Evolutionary conservation across 2,797 vertebrate genomes (phyloP), one percentile per base, ranked within the genome.

Genomic region (Melanotaenia pygmaea): DNA sequence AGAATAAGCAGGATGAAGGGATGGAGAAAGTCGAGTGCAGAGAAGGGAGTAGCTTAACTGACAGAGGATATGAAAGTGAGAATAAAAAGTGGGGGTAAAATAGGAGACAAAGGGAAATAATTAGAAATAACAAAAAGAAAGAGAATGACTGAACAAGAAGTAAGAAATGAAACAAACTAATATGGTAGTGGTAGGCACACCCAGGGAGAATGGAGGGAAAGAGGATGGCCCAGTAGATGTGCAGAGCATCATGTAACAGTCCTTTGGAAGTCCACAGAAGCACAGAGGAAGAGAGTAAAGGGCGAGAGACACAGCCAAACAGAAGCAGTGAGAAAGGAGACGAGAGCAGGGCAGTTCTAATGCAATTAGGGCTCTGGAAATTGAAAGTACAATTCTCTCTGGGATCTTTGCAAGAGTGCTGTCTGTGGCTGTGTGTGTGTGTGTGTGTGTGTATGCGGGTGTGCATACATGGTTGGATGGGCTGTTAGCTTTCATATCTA

Each of bases 321-420:
- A 34, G 63, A 64, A 58, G 8, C 1, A 18, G 77, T 65, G 74
- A 79, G 76, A 70, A 76, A 71, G 74, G 72, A 84, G 83, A 76
- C 2, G 51, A 71, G 84, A 83, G 81, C 78, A 68, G 83, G 86
- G 74, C 85, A 86, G 83, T 78, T 89, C 79, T 92, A 92, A 94
- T 92, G 86, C 88, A 93, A 93, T 94, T 92, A 93, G 84, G 64
- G 84, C 53, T 79, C 85, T 87, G 82, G 82, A 89, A 91, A 91
- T 90, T 89, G 85, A 90, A 91, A 88, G 90, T 87, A 80, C 83
- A 89, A 86, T 85, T 91, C 86, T 90, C 84, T 47, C 75, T 81
- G 80, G 86, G 81, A 86, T 88, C 77, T 81, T 80, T 79, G 78
- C 57, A 66, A 65, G 74, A 78, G 74, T 68, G 83, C 20, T 45